A percentile compares a stretch with the other conserved stretches of the same genome.
These are phyloP conservation scores for Cordilura impudica DNA, from an alignment of 2,888 invertebrate species.

Conservation along the genomic window DNA sequence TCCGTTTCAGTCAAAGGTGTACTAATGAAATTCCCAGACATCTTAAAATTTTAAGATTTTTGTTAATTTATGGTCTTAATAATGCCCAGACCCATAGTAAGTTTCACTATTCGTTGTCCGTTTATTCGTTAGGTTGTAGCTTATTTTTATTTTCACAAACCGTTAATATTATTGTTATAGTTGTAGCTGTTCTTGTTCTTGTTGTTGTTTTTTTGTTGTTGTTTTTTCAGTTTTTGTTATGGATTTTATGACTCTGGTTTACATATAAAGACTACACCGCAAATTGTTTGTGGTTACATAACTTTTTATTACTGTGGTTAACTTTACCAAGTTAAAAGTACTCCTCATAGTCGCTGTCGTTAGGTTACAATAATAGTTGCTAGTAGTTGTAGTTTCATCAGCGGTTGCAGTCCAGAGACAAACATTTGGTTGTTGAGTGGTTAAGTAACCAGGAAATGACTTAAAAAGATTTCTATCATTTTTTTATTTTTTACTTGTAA, in stretches of 20 bases:
- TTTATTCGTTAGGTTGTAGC: conserved; percentile 11
- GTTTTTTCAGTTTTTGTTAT: conserved; percentile 33
- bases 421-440: conserved; percentile 19
- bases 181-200: conserved; percentile 8
- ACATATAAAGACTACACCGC: conserved; percentile 60
- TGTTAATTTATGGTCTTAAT: too few species aligned
- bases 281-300: conserved; percentile 64
- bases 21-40: too few species aligned
- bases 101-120: conserved; percentile 15
- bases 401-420: not conserved
- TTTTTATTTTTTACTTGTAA: conserved; percentile 5
- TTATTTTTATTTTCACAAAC: conserved; percentile 22
- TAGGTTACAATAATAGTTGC: not conserved
- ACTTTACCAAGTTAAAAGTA: conserved; percentile 48
- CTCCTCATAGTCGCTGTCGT: not conserved
- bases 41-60: too few species aligned
- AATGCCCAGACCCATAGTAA: conserved; percentile 16
- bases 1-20: too few species aligned
- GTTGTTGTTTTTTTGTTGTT: conserved; percentile 3
- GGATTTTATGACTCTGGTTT: conserved; percentile 59
- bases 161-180: conserved; percentile 51
- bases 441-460: conserved; percentile 57
- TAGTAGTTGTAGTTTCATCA: conserved; percentile 1
- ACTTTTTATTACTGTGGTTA: conserved; percentile 65
- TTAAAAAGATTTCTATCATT: conserved; percentile 45